Conservation (phyloP, 2,113 vertebrate species). For the Mustelus asterias region DNA sequence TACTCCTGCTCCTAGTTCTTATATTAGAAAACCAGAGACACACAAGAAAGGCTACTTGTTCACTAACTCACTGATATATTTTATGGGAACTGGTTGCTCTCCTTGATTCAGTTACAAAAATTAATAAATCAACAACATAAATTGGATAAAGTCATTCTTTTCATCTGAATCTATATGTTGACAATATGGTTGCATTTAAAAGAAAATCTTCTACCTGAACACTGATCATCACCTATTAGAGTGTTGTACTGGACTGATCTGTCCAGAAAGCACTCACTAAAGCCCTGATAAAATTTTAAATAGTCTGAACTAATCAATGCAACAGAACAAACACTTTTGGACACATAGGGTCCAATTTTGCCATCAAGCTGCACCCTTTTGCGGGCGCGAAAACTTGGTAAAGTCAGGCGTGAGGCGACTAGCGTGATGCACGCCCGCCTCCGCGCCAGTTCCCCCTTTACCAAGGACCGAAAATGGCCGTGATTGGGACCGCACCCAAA, state of each 20-base stretch:
- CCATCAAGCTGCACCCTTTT: too few species aligned
- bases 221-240: not conserved
- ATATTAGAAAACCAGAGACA: not conserved
- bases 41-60: not conserved
- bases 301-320: not conserved
- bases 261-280: not conserved
- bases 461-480: too few species aligned
- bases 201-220: not conserved
- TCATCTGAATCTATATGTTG: too few species aligned
- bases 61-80: not conserved
- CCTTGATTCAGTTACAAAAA: not conserved
- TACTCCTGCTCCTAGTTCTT: too few species aligned
- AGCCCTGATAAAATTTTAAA: not conserved
- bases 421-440: too few species aligned
- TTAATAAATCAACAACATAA: not conserved
- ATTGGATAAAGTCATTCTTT: too few species aligned
- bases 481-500: too few species aligned
- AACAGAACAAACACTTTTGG: not conserved
- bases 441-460: too few species aligned
- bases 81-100: not conserved
- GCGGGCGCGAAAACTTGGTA: too few species aligned
- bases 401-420: too few species aligned
- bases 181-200: not conserved
- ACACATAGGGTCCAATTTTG: too few species aligned
- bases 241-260: not conserved